Conservation (phyloP, 2,113 vertebrate genomes). For the Bujurquina vittata region DNA sequence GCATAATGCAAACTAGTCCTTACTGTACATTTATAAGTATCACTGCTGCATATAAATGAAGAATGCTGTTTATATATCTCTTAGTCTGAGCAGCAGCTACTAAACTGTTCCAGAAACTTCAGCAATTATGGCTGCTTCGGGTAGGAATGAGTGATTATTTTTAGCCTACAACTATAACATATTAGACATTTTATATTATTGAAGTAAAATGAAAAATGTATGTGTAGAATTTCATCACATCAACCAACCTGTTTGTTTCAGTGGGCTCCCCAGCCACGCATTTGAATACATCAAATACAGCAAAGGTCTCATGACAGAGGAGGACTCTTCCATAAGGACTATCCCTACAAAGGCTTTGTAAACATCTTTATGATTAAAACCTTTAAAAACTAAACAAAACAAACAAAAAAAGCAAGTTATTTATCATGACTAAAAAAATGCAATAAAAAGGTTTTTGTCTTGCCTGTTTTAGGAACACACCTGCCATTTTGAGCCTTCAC, state of each 20-base stretch:
- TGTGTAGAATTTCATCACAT: neutral
- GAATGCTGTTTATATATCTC: neutral
- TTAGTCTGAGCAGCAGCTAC: constrained; percentile 89
- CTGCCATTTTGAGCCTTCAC: constrained; percentile 81
- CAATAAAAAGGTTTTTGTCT: neutral
- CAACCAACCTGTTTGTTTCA: constrained; percentile 56
- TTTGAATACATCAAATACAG: constrained; percentile 92
- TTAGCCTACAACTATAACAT: neutral
- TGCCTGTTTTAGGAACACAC: constrained; percentile 73
- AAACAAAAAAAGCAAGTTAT: too few species aligned
- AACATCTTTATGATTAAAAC: neutral
- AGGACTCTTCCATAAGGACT: too few species aligned
- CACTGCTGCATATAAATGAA: neutral
- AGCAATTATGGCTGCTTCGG: constrained; percentile 89
- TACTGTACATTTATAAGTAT: too few species aligned
- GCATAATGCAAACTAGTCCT: neutral
- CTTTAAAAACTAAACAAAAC: neutral
- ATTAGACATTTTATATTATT: neutral
- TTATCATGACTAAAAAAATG: neutral
- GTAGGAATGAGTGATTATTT: constrained; percentile 60
- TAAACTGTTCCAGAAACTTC: constrained; percentile 87
- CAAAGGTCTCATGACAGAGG: constrained; percentile 87
- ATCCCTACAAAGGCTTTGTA: constrained; percentile 86
- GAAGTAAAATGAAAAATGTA: neutral
- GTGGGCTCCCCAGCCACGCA: constrained; percentile 91